Base-by-base conservation (phyloP, 1,140 invertebrate species). In the Atta cephalotes region DNA sequence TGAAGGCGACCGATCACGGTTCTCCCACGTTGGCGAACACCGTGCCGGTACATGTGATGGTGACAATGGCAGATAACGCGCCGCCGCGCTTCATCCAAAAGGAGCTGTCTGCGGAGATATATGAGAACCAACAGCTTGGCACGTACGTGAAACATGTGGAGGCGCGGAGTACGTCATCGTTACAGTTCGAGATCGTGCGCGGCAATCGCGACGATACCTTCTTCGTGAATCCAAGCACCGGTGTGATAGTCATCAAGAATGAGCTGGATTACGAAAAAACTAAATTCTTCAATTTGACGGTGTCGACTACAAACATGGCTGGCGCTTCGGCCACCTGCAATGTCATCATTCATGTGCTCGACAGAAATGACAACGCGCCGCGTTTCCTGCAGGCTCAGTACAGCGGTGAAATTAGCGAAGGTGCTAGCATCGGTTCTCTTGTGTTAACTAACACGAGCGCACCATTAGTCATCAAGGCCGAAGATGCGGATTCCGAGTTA, bases 1-100 rank as follows among this genome's bases (percentile, higher is more conserved):
- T 99, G 7, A 97, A 97, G 94, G 98, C 98, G 1, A 96, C 96
- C 7, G 98, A 98, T 93, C 96, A 97, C 88, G 98, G 98, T 14
- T 96, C 96, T 18, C 97, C 97, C 12, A 96, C 97, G 0, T 94
- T 98, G 28, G 96, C 97, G 18, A 96, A 97, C 77, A 97, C 97
- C 39, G 96, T 98, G 21, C 97, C 97, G 25, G 97, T 99, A 1
- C 98, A 98, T 93, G 97, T 99, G 18, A 96, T 97, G 92, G 96
- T 99, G 12, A 98, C 98, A 0, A 98, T 98, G 96, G 97, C 98
- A 0, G 98, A 98, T 91, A 98, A 98, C 94, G 97, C 98, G 76
- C 97, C 98, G 25, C 98, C 98, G 2, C 96, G 96, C 71, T 98
- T 98, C 95, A 93, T 95, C 1, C 94, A 96, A 71, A 94, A 95